Percentiles rank a stretch among this genome's conserved stretches.
Conservation (phyloP, 2,888 invertebrate species). For the Drosophila testacea region DNA sequence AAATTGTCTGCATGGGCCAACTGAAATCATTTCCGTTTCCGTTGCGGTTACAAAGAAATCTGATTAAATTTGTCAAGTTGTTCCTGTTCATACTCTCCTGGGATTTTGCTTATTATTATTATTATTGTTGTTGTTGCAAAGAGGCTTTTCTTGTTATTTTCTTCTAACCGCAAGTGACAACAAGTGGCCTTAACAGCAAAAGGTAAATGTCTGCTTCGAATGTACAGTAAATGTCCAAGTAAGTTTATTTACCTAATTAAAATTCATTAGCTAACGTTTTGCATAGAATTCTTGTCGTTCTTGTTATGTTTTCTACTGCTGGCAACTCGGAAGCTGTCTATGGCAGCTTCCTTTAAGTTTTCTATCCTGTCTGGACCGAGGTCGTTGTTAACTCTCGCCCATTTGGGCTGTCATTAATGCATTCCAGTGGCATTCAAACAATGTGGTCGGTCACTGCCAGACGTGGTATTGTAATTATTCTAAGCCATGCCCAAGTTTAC, state of each 20-base stretch:
- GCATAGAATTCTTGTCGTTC: slow-evolving; percentile 6
- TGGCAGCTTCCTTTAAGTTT: slow-evolving; percentile 13
- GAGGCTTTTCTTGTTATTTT: not conserved
- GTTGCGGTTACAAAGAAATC: slow-evolving; percentile 13
- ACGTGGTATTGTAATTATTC: slow-evolving; percentile 1
- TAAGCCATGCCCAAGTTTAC: slow-evolving; percentile 16
- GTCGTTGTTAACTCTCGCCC: not conserved
- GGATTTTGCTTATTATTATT: not conserved
- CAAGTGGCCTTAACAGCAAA: slow-evolving; percentile 2
- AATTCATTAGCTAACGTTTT: slow-evolving; percentile 63
- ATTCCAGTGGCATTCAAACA: slow-evolving; percentile 32
- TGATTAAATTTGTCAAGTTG: slow-evolving; percentile 19
- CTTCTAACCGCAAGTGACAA: slow-evolving; percentile 4
- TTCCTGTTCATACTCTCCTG: not conserved
- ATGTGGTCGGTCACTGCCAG: slow-evolving; percentile 1
- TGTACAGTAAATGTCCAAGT: slow-evolving; percentile 34
- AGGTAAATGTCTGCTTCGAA: slow-evolving; percentile 14
- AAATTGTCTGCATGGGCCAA: slow-evolving; percentile 5
- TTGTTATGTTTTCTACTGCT: not conserved
- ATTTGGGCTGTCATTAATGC: slow-evolving; percentile 33
- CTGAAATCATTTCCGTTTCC: slow-evolving; percentile 57
- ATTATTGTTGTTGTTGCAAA: not conserved
- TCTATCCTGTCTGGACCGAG: slow-evolving; percentile 12
- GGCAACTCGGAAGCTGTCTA: slow-evolving; percentile 16
- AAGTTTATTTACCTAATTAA: slow-evolving; percentile 65